phyloP scores from a whole-genome alignment of 2,888 invertebrate species.

The Drosophila ezoana region DNA sequence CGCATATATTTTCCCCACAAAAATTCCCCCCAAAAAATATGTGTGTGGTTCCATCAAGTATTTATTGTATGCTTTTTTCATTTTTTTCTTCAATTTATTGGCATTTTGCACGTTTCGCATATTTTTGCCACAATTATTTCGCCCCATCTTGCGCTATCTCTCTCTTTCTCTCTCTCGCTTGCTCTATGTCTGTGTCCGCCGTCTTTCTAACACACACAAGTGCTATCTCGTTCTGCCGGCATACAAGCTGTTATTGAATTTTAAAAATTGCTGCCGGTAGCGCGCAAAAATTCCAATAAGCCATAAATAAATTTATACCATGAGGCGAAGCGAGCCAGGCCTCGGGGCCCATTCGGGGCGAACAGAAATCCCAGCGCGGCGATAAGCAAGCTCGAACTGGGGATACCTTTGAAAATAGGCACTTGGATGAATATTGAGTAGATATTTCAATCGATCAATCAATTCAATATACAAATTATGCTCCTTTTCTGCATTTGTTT shows the following conservation, averaged over 20 bases:
- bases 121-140: constrained; percentile 65
- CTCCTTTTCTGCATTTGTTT: too few relatives aligned
- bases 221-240: constrained; percentile 50
- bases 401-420: constrained; percentile 34
- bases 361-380: constrained; percentile 45
- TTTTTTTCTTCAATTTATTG: constrained; percentile 40
- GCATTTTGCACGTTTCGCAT: constrained; percentile 59
- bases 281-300: constrained; percentile 80
- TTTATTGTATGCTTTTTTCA: constrained; percentile 22
- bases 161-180: constrained; percentile 5
- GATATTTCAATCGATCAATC: not conserved
- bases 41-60: constrained; percentile 21
- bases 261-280: constrained; percentile 77
- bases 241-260: constrained; percentile 73
- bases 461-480: not conserved
- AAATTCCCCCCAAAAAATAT: constrained; percentile 3
- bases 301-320: constrained; percentile 81
- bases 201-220: constrained; percentile 1
- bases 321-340: constrained; percentile 77
- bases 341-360: constrained; percentile 65
- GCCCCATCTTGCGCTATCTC: constrained; percentile 25
- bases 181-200: not conserved
- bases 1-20: not conserved
- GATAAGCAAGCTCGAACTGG: constrained; percentile 48
- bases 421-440: constrained; percentile 9